A percentile compares a stretch with the other conserved stretches of the same genome.
Conservation (phyloP, 2,797 vertebrate species). For the Sitta carolinensis region DNA sequence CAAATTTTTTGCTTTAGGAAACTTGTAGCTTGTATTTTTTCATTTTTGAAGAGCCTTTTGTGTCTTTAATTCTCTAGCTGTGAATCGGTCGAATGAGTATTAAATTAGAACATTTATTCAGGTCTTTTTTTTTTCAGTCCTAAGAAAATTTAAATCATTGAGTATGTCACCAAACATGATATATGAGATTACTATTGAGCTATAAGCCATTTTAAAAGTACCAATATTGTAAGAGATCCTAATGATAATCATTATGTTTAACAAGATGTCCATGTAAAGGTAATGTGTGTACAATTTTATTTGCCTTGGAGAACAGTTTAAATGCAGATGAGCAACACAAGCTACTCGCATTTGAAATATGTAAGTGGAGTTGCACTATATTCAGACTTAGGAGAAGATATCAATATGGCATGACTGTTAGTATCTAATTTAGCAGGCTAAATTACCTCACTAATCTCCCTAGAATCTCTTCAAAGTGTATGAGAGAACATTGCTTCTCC, state of each 20-base stretch:
- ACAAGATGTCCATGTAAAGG: not conserved
- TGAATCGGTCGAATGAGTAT: not conserved
- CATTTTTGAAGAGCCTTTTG: not conserved
- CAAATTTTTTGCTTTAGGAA: not conserved
- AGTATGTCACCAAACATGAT: not conserved
- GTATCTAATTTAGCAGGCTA: slow-evolving; percentile 31
- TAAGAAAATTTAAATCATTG: not conserved
- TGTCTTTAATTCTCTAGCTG: not conserved
- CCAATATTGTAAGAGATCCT: not conserved
- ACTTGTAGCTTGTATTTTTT: not conserved
- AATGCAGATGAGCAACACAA: slow-evolving; percentile 24
- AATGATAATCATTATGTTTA: slow-evolving; percentile 7
- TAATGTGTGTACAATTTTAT: not conserved
- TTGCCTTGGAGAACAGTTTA: slow-evolving; percentile 35
- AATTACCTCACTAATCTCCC: slow-evolving; percentile 40
- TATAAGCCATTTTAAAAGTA: not conserved
- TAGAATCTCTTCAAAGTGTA: slow-evolving; percentile 13
- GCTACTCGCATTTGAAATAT: not conserved
- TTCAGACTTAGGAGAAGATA: not conserved
- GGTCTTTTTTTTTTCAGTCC: not conserved
- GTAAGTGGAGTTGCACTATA: not conserved
- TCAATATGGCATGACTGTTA: not conserved
- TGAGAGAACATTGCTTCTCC: slow-evolving; percentile 11
- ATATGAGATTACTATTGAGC: not conserved
- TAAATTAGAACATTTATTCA: not conserved